Conservation (phyloP, 37 sponge, comb jelly and placozoan genomes). For the Halichondria panicea region DNA sequence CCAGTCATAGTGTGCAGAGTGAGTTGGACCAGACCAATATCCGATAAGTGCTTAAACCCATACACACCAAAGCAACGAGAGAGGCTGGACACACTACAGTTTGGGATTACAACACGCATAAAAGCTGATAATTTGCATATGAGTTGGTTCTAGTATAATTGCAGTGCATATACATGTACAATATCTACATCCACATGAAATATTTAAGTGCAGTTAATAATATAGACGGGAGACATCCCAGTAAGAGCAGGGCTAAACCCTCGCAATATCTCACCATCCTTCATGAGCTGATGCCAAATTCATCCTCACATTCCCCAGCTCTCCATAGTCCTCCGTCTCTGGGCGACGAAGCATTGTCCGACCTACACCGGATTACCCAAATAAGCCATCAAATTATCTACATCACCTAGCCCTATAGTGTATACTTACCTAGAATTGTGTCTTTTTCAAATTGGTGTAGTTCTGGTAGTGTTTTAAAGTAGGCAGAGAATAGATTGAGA, state of each 20-base stretch:
- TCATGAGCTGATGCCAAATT: slow-evolving; percentile 21
- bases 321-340: not conserved
- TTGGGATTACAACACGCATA: too few relatives aligned
- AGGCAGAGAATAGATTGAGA: not conserved
- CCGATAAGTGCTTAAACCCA: not conserved
- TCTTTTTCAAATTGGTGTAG: slow-evolving; percentile 23
- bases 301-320: slow-evolving; percentile 6
- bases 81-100: not conserved
- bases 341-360: slow-evolving; percentile 1
- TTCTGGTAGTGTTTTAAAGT: slow-evolving; percentile 1
- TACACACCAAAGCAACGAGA: not conserved
- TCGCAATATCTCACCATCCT: slow-evolving; percentile 15
- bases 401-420: not conserved
- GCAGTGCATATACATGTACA: not conserved
- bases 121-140: slow-evolving; percentile 1
- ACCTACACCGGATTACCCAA: not conserved
- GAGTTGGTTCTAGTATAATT: not conserved
- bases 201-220: too few relatives aligned
- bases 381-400: not conserved
- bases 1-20: slow-evolving; percentile 5
- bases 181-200: too few relatives aligned
- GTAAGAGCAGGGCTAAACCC: too few relatives aligned
- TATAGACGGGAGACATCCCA: too few relatives aligned
- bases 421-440: slow-evolving; percentile 13
- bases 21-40: not conserved